Conservation (phyloP, 1,140 invertebrate species). For the Lasaia peninsularis region DNA sequence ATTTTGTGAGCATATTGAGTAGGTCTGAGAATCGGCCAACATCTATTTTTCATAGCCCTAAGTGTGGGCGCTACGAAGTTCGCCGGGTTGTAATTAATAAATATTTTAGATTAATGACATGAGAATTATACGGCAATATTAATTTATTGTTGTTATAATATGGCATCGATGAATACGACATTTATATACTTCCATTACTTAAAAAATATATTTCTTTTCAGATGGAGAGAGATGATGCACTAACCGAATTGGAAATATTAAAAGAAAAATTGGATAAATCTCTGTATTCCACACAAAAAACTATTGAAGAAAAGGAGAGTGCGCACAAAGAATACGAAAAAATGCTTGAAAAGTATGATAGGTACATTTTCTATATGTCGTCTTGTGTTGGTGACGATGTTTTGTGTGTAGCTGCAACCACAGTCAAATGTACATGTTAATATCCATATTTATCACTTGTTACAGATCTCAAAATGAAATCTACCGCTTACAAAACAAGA, state of each 20-base stretch:
- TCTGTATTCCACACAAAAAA: slow-evolving; percentile 86
- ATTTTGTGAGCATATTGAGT: no score
- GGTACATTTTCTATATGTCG: slow-evolving; percentile 79
- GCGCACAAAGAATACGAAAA: slow-evolving; percentile 94
- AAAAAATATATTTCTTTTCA: slow-evolving; percentile 58
- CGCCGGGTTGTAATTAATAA: no score
- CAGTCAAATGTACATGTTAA: slow-evolving; percentile 7
- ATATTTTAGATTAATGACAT: not conserved
- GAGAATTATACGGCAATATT: no score
- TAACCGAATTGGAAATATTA: slow-evolving; percentile 90
- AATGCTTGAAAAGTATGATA: slow-evolving; percentile 95
- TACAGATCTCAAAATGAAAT: slow-evolving; percentile 90
- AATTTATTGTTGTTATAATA: no score
- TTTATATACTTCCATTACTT: no score
- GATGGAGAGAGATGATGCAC: slow-evolving; percentile 90
- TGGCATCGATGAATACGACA: no score
- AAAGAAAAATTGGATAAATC: slow-evolving; percentile 94
- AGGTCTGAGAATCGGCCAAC: no score
- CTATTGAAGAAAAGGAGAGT: slow-evolving; percentile 91
- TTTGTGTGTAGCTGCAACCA: slow-evolving; percentile 22
- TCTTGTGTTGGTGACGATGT: slow-evolving; percentile 61
- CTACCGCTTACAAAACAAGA: slow-evolving; percentile 90
- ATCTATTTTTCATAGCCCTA: no score
- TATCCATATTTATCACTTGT: slow-evolving; percentile 22
- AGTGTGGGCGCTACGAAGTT: no score